Evolutionary conservation across 1,140 invertebrate species (phyloP).

Genomic region (Drosophila littoralis): DNA sequence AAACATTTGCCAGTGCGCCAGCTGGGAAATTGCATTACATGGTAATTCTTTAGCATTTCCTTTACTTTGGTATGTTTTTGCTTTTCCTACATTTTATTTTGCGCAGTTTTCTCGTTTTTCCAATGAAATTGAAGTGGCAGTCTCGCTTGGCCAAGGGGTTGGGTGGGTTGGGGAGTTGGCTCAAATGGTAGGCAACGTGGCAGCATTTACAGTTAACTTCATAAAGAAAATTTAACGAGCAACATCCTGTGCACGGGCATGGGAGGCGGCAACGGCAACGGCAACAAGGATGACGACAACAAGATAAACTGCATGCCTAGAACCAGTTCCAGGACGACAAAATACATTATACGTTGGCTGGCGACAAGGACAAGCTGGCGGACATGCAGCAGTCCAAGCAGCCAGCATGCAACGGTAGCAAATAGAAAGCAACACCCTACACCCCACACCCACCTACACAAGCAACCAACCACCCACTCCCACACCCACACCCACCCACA

Average conservation of each 20-base stretch:
- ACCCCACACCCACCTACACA: constrained; percentile 35
- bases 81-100: constrained; percentile 64
- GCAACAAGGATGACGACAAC: constrained; percentile 72
- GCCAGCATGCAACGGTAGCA: constrained; percentile 66
- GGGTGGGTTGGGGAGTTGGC: background rate
- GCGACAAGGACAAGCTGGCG: constrained; percentile 23
- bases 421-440: constrained; percentile 52
- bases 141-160: background rate
- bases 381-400: constrained; percentile 31
- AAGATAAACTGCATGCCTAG: constrained; percentile 77
- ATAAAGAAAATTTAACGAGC: constrained; percentile 82
- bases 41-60: constrained; percentile 52
- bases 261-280: constrained; percentile 11
- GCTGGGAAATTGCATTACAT: constrained; percentile 73
- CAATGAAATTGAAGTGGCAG: constrained; percentile 70
- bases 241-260: constrained; percentile 70
- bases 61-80: constrained; percentile 1
- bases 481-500: constrained; percentile 31
- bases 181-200: constrained; percentile 43
- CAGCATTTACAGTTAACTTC: constrained; percentile 81
- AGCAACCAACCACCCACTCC: constrained; percentile 22
- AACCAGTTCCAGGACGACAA: constrained; percentile 54
- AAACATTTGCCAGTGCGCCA: constrained; percentile 33
- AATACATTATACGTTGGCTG: constrained; percentile 63
- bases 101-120: constrained; percentile 41